Percentiles rank a stretch among this genome's conserved stretches.
Evolutionary conservation across 2,113 vertebrate genomes (phyloP).

Genomic region (Baryphthengus martii): DNA sequence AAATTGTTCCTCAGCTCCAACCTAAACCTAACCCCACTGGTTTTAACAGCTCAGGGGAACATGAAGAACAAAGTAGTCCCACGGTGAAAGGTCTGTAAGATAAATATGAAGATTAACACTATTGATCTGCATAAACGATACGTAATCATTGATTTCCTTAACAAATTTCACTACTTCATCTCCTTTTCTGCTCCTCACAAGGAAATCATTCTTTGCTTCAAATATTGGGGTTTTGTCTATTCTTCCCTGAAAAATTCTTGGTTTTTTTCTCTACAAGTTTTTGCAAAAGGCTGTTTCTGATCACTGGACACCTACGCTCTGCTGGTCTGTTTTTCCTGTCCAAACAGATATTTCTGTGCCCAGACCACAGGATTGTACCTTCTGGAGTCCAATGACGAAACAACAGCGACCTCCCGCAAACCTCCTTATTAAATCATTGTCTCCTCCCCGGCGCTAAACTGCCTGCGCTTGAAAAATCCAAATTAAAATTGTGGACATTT

Average conservation of each 20-base stretch:
- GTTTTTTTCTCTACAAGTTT: neutral
- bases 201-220: neutral
- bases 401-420: neutral
- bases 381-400: neutral
- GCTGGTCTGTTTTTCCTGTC: neutral
- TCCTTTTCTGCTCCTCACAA: neutral
- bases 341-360: neutral
- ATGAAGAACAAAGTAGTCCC: rapidly evolving
- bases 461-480: neutral
- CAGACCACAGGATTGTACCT: rapidly evolving
- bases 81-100: neutral
- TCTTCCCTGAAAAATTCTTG: neutral
- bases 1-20: too few species aligned
- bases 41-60: neutral
- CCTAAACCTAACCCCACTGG: neutral
- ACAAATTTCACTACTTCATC: neutral
- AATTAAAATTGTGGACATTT: neutral
- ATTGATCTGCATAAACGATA: neutral
- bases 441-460: neutral
- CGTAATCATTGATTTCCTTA: rapidly evolving
- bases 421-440: too few species aligned
- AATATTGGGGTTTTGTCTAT: neutral
- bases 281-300: neutral
- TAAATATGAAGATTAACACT: neutral
- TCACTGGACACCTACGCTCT: neutral